Evolutionary conservation across 2,888 invertebrate genomes (phyloP).

Genomic region (Chymomyza amoena): DNA sequence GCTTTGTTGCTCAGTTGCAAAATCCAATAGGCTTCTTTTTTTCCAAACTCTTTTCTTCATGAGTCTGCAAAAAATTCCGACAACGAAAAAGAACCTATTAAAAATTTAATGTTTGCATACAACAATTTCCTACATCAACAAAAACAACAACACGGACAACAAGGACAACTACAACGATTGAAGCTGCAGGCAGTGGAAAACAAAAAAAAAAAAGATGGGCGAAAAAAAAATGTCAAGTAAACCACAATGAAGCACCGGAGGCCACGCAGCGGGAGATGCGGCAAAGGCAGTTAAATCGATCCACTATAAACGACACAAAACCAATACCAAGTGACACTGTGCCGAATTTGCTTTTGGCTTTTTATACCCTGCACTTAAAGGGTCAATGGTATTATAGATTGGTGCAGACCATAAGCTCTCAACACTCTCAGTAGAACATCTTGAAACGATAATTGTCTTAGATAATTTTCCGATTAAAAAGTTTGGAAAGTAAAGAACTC

Average conservation of each 20-base stretch:
- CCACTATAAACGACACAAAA: slow-evolving; percentile 61
- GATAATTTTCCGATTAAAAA: too few species aligned
- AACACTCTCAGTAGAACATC: too few species aligned
- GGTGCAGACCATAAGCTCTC: too few species aligned
- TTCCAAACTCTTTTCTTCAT: neutral
- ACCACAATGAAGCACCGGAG: slow-evolving; percentile 22
- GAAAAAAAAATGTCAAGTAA: slow-evolving; percentile 18
- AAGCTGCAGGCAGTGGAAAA: slow-evolving; percentile 43
- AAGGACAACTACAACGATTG: neutral
- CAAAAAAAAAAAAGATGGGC: slow-evolving; percentile 30
- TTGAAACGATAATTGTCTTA: too few species aligned
- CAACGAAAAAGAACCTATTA: slow-evolving; percentile 37
- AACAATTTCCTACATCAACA: slow-evolving; percentile 48
- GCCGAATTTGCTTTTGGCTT: slow-evolving; percentile 58
- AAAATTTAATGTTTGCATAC: slow-evolving; percentile 66
- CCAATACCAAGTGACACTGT: slow-evolving; percentile 61
- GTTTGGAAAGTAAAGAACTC: too few species aligned
- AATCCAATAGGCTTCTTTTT: neutral
- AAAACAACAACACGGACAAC: slow-evolving; percentile 22
- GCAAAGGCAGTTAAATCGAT: slow-evolving; percentile 59
- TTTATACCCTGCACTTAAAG: neutral
- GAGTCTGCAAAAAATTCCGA: slow-evolving; percentile 2
- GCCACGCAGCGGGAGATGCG: neutral
- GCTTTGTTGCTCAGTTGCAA: slow-evolving; percentile 18
- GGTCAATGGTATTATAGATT: neutral